phyloP scores from a whole-genome alignment of 1,140 invertebrate species.

The Drosophila asahinai region DNA sequence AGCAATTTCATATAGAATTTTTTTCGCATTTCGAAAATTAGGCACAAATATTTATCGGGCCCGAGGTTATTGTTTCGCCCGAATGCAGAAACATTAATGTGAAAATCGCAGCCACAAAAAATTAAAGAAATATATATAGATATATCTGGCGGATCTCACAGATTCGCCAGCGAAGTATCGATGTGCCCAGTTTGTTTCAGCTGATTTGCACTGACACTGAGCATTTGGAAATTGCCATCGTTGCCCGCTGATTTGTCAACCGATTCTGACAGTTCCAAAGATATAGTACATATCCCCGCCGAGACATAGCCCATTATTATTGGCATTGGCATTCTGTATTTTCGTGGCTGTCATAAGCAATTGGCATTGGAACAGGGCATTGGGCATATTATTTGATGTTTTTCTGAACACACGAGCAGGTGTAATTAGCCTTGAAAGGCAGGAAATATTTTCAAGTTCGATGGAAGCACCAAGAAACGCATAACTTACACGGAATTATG shows the following conservation, averaged over 20 bases:
- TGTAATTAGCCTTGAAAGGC: conserved; percentile 72
- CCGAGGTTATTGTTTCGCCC: conserved; percentile 73
- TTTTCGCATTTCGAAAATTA: conserved; percentile 55
- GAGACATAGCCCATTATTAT: conserved; percentile 31
- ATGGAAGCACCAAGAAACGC: conserved; percentile 53
- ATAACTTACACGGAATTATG: conserved; percentile 64
- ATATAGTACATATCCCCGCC: background rate
- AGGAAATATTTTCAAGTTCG: conserved; percentile 64
- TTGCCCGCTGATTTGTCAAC: conserved; percentile 39
- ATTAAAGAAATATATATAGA: conserved; percentile 19
- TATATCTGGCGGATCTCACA: conserved; percentile 8
- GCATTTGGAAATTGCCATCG: conserved; percentile 22
- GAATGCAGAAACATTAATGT: conserved; percentile 56
- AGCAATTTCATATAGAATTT: conserved; percentile 53
- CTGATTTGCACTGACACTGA: conserved; percentile 51
- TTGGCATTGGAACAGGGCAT: conserved; percentile 59
- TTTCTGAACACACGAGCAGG: conserved; percentile 41
- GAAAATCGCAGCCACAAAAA: conserved; percentile 34
- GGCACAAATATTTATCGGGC: conserved; percentile 49
- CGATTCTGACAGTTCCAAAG: conserved; percentile 37
- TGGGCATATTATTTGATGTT: conserved; percentile 45
- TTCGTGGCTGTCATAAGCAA: conserved; percentile 57
- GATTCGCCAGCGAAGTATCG: conserved; percentile 48
- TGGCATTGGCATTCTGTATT: conserved; percentile 49
- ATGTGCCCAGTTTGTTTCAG: conserved; percentile 46